A percentile compares a stretch with the other conserved stretches of the same genome.
phyloP scores from a whole-genome alignment of 1,140 invertebrate genomes.

The Rhagoletis pomonella region DNA sequence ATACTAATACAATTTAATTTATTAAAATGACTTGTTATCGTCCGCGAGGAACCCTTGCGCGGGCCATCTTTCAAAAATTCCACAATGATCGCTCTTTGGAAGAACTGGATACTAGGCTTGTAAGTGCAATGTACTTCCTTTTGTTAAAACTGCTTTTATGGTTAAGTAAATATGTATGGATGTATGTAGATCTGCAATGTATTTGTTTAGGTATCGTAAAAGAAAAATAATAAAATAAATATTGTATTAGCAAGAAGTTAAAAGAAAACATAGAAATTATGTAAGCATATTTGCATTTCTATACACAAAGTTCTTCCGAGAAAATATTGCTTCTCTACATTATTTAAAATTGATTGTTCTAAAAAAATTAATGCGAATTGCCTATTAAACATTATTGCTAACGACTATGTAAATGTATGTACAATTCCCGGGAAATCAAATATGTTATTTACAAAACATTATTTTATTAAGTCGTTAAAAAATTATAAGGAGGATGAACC shows the following conservation, averaged over 20 bases:
- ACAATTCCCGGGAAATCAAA: background rate
- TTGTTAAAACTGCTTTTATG: background rate
- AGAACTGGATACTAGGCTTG: slow-evolving; percentile 78
- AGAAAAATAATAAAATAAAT: background rate
- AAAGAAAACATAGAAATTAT: background rate
- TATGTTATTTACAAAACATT: background rate
- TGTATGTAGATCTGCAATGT: too few relatives aligned
- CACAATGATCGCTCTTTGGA: slow-evolving; percentile 78
- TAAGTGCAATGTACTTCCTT: slow-evolving; percentile 63
- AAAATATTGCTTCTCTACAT: too few relatives aligned
- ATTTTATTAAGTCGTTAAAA: background rate
- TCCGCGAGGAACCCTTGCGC: slow-evolving; percentile 78
- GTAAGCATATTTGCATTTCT: background rate
- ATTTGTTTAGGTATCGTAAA: too few relatives aligned
- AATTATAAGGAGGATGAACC: background rate
- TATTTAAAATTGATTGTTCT: too few relatives aligned
- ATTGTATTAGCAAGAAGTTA: background rate
- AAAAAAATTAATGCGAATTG: too few relatives aligned
- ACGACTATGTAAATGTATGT: background rate
- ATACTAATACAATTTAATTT: background rate
- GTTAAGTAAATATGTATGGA: too few relatives aligned
- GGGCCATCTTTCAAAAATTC: slow-evolving; percentile 80
- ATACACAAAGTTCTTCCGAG: background rate
- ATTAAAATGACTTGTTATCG: slow-evolving; percentile 46
- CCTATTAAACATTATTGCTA: background rate